Evolutionary conservation across 2,888 invertebrate genomes (phyloP), one percentile per base, ranked within the genome.

Genomic region (Loripinus fragilis): DNA sequence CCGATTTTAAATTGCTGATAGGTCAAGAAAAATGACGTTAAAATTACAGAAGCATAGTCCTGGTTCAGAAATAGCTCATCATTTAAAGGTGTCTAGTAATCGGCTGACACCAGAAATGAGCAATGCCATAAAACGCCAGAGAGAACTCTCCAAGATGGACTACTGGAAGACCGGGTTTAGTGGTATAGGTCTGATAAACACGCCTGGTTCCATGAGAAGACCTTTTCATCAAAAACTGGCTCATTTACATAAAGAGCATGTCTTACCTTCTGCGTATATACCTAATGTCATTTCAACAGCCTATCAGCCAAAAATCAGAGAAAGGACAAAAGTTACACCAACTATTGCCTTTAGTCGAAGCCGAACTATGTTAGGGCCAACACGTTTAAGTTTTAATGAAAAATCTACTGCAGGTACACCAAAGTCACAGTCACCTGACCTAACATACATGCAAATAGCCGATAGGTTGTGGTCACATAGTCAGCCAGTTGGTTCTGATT

Each of bases 31-130:
- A 28, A 60, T 60, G 60, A 10, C 60, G 28, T 17, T 60, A 20
- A 60, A 60, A 60, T 17, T 60, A 33, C 60, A 28, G 3, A 60
- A 60, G 33, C 33, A 17, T 2, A 10, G 1, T 30, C 33, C 60
- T 33, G 33, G 23, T 60, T 17, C 12, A 17, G 33, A 23, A 28
- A 1, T 60, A 12, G 1, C 30, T 5, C 30, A 17, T 33, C 33
- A 30, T 3, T 12, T 60, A 20, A 20, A 12, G 2, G 17, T 33
- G 33, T 25, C 23, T 33, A 33, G 60, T 60, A 60, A 30, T 20
- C 60, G 60, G 30, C 74, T 83, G 35, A 83, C 83, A 0, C 60
- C 78, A 20, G 83, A 83, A 72, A 83, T 83, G 78, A 74, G 76
- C 23, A 70, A 68, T 23, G 83, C 83, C 0, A 83, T 83, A 20